Conservation (phyloP, 2,797 vertebrate genomes). For the Karalla daura region DNA sequence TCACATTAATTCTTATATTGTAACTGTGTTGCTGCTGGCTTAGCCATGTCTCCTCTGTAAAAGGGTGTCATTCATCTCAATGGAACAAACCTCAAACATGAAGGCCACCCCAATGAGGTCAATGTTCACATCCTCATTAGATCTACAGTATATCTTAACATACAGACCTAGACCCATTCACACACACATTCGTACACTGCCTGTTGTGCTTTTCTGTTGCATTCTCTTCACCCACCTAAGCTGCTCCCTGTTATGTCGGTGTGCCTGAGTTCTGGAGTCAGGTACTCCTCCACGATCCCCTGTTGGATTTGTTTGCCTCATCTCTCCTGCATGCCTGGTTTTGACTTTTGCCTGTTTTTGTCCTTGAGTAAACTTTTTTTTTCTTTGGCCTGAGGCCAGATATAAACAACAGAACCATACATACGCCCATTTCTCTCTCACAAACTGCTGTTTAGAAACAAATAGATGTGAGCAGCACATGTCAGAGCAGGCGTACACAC, state of each 20-base stretch:
- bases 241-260: background rate
- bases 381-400: background rate
- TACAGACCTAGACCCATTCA: background rate
- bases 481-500: background rate
- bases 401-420: background rate
- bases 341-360: background rate
- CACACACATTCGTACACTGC: background rate
- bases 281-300: background rate
- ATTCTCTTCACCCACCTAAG: background rate
- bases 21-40: too few relatives aligned
- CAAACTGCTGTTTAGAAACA: background rate
- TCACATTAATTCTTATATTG: too few relatives aligned
- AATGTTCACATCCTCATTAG: too few relatives aligned
- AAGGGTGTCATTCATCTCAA: too few relatives aligned
- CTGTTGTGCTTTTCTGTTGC: background rate
- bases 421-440: background rate
- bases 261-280: background rate
- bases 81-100: too few relatives aligned
- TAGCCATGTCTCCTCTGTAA: too few relatives aligned
- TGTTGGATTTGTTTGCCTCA: background rate
- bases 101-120: too few relatives aligned
- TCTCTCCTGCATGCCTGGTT: background rate
- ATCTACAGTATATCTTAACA: too few relatives aligned
- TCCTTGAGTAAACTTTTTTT: slow-evolving; percentile 2
- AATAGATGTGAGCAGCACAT: background rate